Evolutionary conservation across 2,888 invertebrate species (phyloP), one percentile per base, ranked within the genome.

Genomic region (Gasteruption jaculator): DNA sequence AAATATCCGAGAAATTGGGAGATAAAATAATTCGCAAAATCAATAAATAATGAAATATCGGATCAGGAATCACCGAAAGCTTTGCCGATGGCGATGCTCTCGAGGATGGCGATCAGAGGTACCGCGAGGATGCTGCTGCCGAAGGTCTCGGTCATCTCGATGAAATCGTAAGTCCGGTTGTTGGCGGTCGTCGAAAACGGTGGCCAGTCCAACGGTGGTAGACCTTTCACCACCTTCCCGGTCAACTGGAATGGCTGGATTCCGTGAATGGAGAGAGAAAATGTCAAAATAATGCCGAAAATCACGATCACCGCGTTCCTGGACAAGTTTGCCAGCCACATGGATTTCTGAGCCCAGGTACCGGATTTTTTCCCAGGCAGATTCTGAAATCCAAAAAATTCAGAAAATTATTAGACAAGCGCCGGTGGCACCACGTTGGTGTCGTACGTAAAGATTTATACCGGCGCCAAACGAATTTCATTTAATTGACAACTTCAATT

Each of bases 241-340:
- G 83, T 86, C n/a, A 89, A 72, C 33, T 76, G 74, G 55, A 90
- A 86, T 0, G 86, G 85, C 32, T 74, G 60, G 1, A 72, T 45
- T 0, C 68, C 75, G 45, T 79, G 71, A 2, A 60, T 45, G 14
- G 72, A 73, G 1, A 82, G 63, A 3, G 71, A 52, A 52, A 78
- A 80, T 0, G 88, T 86, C 16, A 89, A 55, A 1, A 80, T 47
- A 2, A 83, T 79, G 4, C 84, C 83, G 1, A 77, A 60, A 37
- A 89, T 73, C 14, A 92, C 90, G 2, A 86, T 82, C 10, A 91
- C 66, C 0, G 90, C 90, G 71, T 91, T 91, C 41, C 90, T 75
- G 0, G 83, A 83, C 16, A 88, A 73, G 1, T 83, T 80, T 10
- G 79, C 54, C 45, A 83, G 71, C 80, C 84, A 84, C 51, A 81